phyloP scores from a whole-genome alignment of 2,113 vertebrate species.

The Heliornis fulica region DNA sequence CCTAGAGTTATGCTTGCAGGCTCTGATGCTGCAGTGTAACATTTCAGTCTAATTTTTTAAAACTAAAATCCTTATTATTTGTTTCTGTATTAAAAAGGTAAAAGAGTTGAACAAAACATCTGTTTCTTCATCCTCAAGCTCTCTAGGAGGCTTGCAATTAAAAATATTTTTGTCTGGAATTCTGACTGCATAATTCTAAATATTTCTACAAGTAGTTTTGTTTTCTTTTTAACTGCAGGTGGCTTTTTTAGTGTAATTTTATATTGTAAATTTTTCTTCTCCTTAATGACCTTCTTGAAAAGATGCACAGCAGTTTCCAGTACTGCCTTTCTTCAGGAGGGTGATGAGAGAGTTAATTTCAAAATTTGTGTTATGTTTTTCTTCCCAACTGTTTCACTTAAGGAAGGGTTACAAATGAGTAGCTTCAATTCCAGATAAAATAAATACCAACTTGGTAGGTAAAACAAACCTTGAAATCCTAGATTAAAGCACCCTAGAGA shows the following conservation, averaged over 20 bases:
- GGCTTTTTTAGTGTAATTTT: background rate
- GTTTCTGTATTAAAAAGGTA: background rate
- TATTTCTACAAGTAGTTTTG: background rate
- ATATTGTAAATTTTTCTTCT: background rate
- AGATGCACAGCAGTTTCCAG: background rate
- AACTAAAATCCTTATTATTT: background rate
- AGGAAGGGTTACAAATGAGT: background rate
- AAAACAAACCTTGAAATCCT: constrained; percentile 25
- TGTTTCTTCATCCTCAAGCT: background rate
- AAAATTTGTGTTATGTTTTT: background rate
- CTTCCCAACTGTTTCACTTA: background rate
- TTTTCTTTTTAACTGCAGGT: background rate
- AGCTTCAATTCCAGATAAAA: background rate
- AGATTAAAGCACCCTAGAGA: background rate
- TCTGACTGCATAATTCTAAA: background rate
- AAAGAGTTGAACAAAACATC: background rate
- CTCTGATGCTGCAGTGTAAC: background rate
- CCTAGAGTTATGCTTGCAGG: background rate
- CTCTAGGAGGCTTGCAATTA: background rate
- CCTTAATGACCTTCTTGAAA: background rate
- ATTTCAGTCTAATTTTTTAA: background rate
- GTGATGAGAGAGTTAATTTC: background rate
- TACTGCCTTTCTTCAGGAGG: background rate
- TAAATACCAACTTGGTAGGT: background rate
- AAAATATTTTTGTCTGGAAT: background rate